Evolutionary conservation across 2,113 vertebrate genomes (phyloP).

Genomic region (Anolis carolinensis): DNA sequence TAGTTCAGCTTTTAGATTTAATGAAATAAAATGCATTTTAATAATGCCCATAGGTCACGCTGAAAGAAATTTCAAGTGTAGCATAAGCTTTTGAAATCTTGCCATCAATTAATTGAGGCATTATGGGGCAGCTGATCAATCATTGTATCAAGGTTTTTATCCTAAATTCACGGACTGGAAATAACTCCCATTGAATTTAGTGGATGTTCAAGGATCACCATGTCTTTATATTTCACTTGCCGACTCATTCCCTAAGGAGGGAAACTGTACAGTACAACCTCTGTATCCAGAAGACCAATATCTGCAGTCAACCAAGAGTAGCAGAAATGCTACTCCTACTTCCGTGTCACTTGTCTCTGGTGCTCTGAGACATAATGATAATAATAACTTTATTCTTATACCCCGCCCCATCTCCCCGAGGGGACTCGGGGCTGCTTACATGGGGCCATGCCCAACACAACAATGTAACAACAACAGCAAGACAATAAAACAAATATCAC

Average conservation of each 20-base stretch:
- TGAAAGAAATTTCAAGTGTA: not conserved
- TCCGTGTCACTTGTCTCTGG: not conserved
- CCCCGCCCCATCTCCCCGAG: too few relatives aligned
- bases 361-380: not conserved
- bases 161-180: not conserved
- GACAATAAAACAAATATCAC: too few relatives aligned
- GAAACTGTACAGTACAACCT: too few relatives aligned
- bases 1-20: slow-evolving; percentile 17
- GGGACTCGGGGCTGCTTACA: too few relatives aligned
- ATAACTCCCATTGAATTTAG: not conserved
- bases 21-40: slow-evolving; percentile 10
- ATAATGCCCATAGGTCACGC: slow-evolving; percentile 26
- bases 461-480: too few relatives aligned
- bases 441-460: too few relatives aligned
- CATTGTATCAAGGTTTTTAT: not conserved
- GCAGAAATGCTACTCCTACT: too few relatives aligned
- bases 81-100: slow-evolving; percentile 15
- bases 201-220: not conserved
- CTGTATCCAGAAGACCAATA: too few relatives aligned
- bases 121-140: not conserved
- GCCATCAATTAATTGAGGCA: not conserved
- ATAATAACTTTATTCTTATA: too few relatives aligned
- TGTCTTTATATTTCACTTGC: too few relatives aligned
- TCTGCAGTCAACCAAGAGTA: not conserved
- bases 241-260: too few relatives aligned